Evolutionary conservation across 2,797 vertebrate genomes (phyloP), one percentile per base, ranked within the genome.

Genomic region (Allobates femoralis): DNA sequence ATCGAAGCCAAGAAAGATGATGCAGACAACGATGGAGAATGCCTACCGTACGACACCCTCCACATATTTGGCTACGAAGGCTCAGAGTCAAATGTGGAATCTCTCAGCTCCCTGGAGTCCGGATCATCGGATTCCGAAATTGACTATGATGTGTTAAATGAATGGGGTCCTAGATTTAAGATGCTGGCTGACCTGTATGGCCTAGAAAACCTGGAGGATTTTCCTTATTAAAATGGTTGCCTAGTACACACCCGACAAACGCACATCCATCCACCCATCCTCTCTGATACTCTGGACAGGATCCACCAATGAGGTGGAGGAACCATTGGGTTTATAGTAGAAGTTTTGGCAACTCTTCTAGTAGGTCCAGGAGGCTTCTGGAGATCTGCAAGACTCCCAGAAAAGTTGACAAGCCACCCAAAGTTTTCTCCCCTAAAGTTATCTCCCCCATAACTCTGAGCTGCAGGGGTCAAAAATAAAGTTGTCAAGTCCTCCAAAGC

Each of bases 41-140:
- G 96, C 37, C 93, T 96, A 69, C 98, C 98, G 0, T 99, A 97
- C 0, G 98, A 99, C 92, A 99, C 97, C 0, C 95, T 99, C 62
- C 98, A 99, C 92, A 96, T 99, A 91, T 99, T 97, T 0, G 97
- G 96, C 91, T 98, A 96, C 0, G 98, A 99, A 92, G 98, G 98
- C 0, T 90, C 96, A 0, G 97, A 97, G 90, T 99, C 98, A 62
- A 92, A 97, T 1, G 96, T 96, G 0, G 97, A 97, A 10, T 98
- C 97, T 2, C 96, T 99, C 78, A 99, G 98, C 92, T 98, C 98
- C 1, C 88, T 99, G 91, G 95, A 92, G 2, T 96, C 95, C 0
- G 94, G 96, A 1, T 99, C 98, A 30, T 95, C 94, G 0, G 95
- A 93, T 60, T 98, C 96, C 0, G 96, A 97, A 89, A 86, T 96